Evolutionary conservation across 35 echinoderm and acorn worm genomes (phyloP).

Genomic region (Apostichopus californicus): DNA sequence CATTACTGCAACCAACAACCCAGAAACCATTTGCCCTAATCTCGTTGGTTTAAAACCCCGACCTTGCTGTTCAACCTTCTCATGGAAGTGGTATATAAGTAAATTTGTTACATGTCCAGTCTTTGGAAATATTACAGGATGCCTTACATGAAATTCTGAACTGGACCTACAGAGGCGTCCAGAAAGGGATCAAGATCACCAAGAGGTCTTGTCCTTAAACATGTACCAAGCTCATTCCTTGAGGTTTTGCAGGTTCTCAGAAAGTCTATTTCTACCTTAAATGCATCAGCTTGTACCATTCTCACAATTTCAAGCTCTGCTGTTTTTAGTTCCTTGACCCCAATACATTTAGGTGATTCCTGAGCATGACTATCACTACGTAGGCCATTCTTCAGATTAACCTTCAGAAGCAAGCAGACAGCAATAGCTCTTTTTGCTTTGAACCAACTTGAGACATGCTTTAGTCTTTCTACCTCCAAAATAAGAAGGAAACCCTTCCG

Average conservation of each 20-base stretch:
- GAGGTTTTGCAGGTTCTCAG: neutral
- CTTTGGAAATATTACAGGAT: constrained; percentile 63
- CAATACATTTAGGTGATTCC: neutral
- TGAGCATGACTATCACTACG: neutral
- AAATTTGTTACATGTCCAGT: constrained; percentile 47
- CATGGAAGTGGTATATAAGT: constrained; percentile 9
- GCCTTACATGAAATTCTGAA: constrained; percentile 42
- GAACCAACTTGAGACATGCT: neutral
- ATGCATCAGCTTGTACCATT: constrained; percentile 30
- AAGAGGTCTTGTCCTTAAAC: no score
- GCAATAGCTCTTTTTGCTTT: constrained; percentile 10
- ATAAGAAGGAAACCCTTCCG: neutral
- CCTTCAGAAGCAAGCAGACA: neutral
- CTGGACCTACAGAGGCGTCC: constrained; percentile 45
- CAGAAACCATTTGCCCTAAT: constrained; percentile 60
- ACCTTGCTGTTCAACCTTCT: constrained; percentile 55
- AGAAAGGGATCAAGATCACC: constrained; percentile 46
- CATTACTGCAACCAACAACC: constrained; percentile 62
- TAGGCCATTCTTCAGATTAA: no score
- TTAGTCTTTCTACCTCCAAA: neutral
- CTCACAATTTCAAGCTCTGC: constrained; percentile 26
- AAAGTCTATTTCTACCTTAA: constrained; percentile 10
- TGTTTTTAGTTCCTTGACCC: neutral
- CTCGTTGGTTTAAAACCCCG: constrained; percentile 53
- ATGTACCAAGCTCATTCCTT: no score